Conservation (phyloP, 2,113 vertebrate genomes). For the Tragelaphus strepsiceros region DNA sequence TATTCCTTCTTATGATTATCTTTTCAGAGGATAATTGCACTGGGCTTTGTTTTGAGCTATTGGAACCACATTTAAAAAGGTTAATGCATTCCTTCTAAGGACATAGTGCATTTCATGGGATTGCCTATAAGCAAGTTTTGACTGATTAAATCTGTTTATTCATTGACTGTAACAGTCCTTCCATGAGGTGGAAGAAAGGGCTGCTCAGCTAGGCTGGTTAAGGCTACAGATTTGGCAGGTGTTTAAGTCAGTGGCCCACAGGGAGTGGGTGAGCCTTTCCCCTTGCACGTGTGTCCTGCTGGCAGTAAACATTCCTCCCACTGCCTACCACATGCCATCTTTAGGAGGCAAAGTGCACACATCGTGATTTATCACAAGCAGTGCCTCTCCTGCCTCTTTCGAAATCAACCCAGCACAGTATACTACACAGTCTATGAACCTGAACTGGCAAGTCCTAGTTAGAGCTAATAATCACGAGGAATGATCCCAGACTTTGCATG, state of each 20-base stretch:
- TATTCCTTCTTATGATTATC: not conserved
- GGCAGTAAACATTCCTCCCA: not conserved
- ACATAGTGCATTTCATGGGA: not conserved
- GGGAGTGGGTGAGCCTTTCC: not conserved
- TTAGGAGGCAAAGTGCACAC: not conserved
- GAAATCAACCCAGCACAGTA: not conserved
- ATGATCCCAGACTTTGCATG: not conserved
- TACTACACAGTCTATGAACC: not conserved
- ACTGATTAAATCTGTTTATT: conserved; percentile 28
- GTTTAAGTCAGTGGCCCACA: not conserved
- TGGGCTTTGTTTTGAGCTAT: not conserved
- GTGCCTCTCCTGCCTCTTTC: not conserved
- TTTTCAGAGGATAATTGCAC: not conserved
- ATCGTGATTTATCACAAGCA: not conserved
- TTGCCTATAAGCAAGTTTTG: conserved; percentile 22
- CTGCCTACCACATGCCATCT: not conserved
- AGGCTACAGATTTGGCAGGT: conserved; percentile 31
- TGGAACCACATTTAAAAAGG: not conserved
- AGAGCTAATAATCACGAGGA: not conserved
- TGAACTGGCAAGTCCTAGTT: not conserved
- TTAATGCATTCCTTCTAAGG: conserved; percentile 25
- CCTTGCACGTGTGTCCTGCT: conserved; percentile 19
- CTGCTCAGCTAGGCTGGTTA: not conserved
- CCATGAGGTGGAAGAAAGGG: conserved; percentile 1
- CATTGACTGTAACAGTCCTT: conserved; percentile 35